A percentile compares a stretch with the other conserved stretches of the same genome.
Conservation (phyloP, 1,140 invertebrate genomes). For the Drosophila murphyi region DNA sequence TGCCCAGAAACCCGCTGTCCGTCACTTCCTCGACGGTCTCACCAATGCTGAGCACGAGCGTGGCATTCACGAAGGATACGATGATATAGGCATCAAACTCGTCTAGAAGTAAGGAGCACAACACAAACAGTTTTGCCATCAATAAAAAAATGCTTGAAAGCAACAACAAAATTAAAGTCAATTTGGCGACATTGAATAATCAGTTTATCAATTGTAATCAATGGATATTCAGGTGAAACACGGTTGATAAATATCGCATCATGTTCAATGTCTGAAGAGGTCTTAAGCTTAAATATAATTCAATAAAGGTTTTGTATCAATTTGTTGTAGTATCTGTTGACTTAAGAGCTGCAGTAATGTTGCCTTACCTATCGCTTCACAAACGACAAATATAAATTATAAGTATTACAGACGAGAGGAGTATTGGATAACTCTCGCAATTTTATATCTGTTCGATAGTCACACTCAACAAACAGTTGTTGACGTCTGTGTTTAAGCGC, state of each 20-base stretch:
- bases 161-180: not conserved
- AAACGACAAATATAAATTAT: conserved; percentile 73
- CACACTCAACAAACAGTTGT: conserved; percentile 66
- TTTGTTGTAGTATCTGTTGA: conserved; percentile 71
- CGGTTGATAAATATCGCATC: conserved; percentile 83
- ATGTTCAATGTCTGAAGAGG: conserved; percentile 72
- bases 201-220: conserved; percentile 83
- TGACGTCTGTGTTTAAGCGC: conserved; percentile 82
- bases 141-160: conserved; percentile 4
- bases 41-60: conserved; percentile 99
- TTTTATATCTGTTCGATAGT: conserved; percentile 71
- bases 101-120: conserved; percentile 63
- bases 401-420: conserved; percentile 53
- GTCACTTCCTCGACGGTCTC: conserved; percentile 99
- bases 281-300: conserved; percentile 44
- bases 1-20: conserved; percentile 99
- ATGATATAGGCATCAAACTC: conserved; percentile 98
- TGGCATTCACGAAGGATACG: conserved; percentile 99
- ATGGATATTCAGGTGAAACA: conserved; percentile 84
- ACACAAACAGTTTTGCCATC: conserved; percentile 24
- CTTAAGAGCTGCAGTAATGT: conserved; percentile 75
- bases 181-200: conserved; percentile 65
- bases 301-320: conserved; percentile 13
- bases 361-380: conserved; percentile 84
- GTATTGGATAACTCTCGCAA: conserved; percentile 43